phyloP scores from a whole-genome alignment of 2,113 vertebrate species.

The Erythrocercus mccallii region DNA sequence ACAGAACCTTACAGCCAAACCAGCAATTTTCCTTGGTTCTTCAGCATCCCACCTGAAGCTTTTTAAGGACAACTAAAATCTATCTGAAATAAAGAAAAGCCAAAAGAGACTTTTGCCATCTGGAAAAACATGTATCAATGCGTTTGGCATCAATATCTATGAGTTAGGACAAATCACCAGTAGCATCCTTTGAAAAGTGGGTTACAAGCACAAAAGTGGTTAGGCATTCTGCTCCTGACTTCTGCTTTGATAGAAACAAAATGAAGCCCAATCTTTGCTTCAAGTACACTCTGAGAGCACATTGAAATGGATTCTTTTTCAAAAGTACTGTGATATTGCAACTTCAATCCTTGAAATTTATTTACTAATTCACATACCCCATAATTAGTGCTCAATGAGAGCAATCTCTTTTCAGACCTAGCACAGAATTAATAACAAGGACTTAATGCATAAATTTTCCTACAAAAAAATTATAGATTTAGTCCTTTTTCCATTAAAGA shows the following conservation, averaged over 20 bases:
- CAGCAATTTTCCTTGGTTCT: not conserved
- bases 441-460: not conserved
- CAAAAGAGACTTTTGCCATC: not conserved
- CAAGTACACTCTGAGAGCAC: not conserved
- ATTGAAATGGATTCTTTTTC: not conserved
- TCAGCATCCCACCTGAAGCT: not conserved
- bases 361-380: not conserved
- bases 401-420: not conserved
- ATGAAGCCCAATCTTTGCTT: not conserved
- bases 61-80: not conserved
- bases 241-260: not conserved
- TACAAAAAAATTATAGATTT: not conserved
- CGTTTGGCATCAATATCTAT: not conserved
- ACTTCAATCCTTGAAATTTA: not conserved
- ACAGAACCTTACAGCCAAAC: not conserved
- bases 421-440: not conserved
- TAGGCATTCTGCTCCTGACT: not conserved
- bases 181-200: not conserved
- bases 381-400: not conserved
- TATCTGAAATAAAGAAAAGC: not conserved
- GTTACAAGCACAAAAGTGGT: not conserved
- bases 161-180: not conserved
- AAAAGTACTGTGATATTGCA: not conserved
- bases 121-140: not conserved
- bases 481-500: not conserved